Conservation (phyloP, 2,113 vertebrate species). For the Laticauda colubrina region DNA sequence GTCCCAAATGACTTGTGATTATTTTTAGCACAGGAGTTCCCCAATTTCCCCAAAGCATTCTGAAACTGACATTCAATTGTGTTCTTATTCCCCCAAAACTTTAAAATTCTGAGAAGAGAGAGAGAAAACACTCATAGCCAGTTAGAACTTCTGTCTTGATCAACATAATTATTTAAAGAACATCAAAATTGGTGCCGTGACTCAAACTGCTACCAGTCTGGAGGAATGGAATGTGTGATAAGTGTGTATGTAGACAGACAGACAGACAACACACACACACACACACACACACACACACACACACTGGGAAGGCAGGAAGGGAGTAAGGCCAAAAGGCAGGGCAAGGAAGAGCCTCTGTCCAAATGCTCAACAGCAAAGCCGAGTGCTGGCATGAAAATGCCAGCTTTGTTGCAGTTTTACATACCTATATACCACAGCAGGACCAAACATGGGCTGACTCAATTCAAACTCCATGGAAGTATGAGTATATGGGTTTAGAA, state of each 20-base stretch:
- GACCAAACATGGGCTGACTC: background rate
- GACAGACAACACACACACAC: no score
- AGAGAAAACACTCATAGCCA: background rate
- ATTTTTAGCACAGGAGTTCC: background rate
- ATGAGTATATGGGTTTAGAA: background rate
- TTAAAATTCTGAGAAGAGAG: background rate
- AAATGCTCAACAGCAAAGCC: background rate
- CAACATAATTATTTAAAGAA: background rate
- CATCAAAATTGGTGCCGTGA: background rate
- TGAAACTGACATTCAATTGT: background rate
- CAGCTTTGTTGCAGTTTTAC: background rate
- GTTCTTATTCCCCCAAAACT: background rate
- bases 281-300: no score
- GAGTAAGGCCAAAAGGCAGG: background rate
- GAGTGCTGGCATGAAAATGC: background rate
- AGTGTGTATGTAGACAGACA: no score
- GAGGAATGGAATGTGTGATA: background rate
- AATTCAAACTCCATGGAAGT: background rate
- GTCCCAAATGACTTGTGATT: background rate
- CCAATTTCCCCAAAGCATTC: background rate
- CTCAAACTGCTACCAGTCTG: background rate
- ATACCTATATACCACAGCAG: background rate
- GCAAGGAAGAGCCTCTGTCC: background rate
- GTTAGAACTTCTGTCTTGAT: background rate
- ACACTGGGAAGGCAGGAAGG: background rate